Base-by-base conservation (phyloP, 2,113 vertebrate genomes). In the Hypanus sabinus region DNA sequence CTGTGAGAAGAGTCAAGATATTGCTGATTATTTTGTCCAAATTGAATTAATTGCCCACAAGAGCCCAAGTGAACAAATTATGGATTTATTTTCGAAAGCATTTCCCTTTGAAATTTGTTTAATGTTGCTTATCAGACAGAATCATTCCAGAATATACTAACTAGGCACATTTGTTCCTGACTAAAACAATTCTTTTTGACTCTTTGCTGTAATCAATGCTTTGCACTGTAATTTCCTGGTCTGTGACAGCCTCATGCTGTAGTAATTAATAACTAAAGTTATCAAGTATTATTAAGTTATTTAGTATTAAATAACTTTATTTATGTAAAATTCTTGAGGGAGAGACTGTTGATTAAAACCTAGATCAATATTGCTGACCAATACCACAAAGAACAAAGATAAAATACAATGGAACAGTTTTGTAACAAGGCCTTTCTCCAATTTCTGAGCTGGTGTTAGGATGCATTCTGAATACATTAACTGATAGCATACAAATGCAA, bases 21-120 rank as follows among this genome's bases (percentile, higher is more conserved):
- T 93, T 73, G 36, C 70, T 71, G 46, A 30, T 38, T 22, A 46
- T 71, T 18, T 71, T 12, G 11, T 93, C 36, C 22, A 30, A 73
- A 93, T 71, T 75, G 36, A 75, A 93, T 73, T 93, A 93, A 93
- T 93, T 93, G 91, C 68, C 73, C 27, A 55, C 68, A 24, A 11
- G 71, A 75, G 36, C 36, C 55, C 27, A 11, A 87, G 46, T 36
- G 62, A n/a, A 30, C 83, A n/a, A 88, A 57, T 33, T 18, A 27
- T 30, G 24, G 57, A 9, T 62, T 88, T 87, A n/a, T 88, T 87
- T 88, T 88, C 57, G 33, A 60, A 65, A 18, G 30, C 57, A 68
- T 65, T 90, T n/a, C n/a, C 14, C 12, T 90, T 36, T 20, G 30
- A 68, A 62, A 7, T 65, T 90, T n/a, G 62, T 90, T 90, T 90